A percentile compares a stretch with the other conserved stretches of the same genome.
phyloP scores from a whole-genome alignment of 2,113 vertebrate species.

The Otus sunia region DNA sequence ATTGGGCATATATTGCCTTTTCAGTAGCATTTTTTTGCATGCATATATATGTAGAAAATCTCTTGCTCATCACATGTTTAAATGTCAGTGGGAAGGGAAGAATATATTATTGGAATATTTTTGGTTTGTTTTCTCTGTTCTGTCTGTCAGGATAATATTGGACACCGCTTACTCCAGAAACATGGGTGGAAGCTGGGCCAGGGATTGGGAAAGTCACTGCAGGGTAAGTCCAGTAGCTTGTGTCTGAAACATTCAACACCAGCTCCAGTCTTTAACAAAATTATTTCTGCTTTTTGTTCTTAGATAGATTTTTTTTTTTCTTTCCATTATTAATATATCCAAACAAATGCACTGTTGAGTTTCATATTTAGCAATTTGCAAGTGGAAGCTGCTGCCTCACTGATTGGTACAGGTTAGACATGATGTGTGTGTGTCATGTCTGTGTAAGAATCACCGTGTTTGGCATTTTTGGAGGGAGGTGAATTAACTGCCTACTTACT shows the following conservation, averaged over 20 bases:
- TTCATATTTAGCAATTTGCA: slow-evolving; percentile 16
- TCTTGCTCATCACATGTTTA: slow-evolving; percentile 79
- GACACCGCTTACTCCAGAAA: slow-evolving; percentile 99
- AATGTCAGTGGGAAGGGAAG: slow-evolving; percentile 84
- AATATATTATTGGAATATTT: slow-evolving; percentile 99
- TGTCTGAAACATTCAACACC: background rate
- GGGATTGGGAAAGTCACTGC: slow-evolving; percentile 97
- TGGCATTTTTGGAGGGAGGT: background rate
- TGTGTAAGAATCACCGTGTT: background rate
- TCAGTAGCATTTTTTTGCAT: slow-evolving; percentile 82
- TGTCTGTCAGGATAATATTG: slow-evolving; percentile 99
- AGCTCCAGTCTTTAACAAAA: background rate
- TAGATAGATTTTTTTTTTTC: slow-evolving; percentile 54
- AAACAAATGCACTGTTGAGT: background rate
- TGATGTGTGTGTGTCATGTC: background rate
- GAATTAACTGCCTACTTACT: background rate
- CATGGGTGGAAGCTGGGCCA: slow-evolving; percentile 99
- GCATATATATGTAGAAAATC: slow-evolving; percentile 78
- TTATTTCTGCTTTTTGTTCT: slow-evolving; percentile 1
- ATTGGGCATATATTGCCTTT: slow-evolving; percentile 71
- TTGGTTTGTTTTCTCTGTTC: slow-evolving; percentile 97
- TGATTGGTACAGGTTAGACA: background rate
- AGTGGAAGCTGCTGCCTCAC: slow-evolving; percentile 35
- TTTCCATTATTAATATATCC: slow-evolving; percentile 29
- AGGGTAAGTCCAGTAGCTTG: slow-evolving; percentile 88